A percentile compares a stretch with the other conserved stretches of the same genome.
Conservation (phyloP, 1,140 invertebrate species). For the Drosophila gunungcola region DNA sequence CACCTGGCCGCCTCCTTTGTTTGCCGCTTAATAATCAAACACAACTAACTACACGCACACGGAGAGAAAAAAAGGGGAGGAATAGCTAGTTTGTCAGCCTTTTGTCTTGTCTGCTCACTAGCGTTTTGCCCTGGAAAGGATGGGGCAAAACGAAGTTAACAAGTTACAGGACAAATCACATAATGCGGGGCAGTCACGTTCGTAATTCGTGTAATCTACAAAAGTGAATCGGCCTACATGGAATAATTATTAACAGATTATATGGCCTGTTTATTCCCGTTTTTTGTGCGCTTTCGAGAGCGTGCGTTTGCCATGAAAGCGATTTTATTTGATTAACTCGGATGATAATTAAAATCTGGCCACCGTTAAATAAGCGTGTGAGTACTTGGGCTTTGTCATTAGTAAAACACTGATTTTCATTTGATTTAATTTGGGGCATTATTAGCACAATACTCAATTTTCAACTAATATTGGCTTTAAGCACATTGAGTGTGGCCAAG, state of each 20-base stretch:
- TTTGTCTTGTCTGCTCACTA: slow-evolving; percentile 37
- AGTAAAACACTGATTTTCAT: neutral
- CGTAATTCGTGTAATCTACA: slow-evolving; percentile 39
- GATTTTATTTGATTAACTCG: slow-evolving; percentile 24
- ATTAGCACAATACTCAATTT: neutral
- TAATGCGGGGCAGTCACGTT: slow-evolving; percentile 27
- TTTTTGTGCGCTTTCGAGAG: slow-evolving; percentile 1
- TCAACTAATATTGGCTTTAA: neutral
- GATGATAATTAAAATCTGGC: slow-evolving; percentile 34
- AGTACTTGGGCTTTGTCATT: no score
- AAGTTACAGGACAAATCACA: slow-evolving; percentile 30
- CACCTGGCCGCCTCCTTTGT: slow-evolving; percentile 32
- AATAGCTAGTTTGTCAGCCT: slow-evolving; percentile 20
- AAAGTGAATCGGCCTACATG: slow-evolving; percentile 43
- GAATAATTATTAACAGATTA: slow-evolving; percentile 49
- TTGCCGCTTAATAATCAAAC: slow-evolving; percentile 55
- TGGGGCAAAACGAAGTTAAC: neutral
- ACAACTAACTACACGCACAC: slow-evolving; percentile 29
- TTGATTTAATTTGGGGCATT: neutral
- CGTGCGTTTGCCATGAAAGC: slow-evolving; percentile 30
- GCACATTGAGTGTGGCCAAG: neutral
- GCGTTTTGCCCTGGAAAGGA: slow-evolving; percentile 1
- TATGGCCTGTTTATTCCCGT: neutral
- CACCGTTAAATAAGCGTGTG: slow-evolving; percentile 12
- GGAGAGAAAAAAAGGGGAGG: neutral